Evolutionary conservation across 2,113 vertebrate species (phyloP), one percentile per base, ranked within the genome.

Genomic region (Notechis scutatus): DNA sequence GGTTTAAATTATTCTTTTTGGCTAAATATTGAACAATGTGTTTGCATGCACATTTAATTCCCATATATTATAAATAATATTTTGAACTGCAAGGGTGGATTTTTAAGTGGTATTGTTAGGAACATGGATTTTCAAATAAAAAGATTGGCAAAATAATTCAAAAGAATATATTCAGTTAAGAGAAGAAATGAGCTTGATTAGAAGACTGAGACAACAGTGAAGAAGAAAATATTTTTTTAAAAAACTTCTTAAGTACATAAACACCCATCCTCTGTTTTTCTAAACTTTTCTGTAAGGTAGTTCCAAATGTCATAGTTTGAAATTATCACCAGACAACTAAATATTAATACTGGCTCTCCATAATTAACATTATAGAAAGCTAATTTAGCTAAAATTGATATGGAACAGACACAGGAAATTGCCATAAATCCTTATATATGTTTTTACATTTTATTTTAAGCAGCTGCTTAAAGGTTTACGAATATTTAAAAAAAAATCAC

Each of bases 381-480:
- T 0, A n/a, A 92, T 69, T 89, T 23, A 85, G 74, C 11, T 2
- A 2, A 91, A 45, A 55, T 42, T 94, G 34, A 94, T 54, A 24
- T 94, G 85, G 93, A 95, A 92, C 47, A 91, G 4, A 85, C 55
- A 34, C 87, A 11, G 59, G 90, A 95, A 96, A 93, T 64, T 87
- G 92, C 39, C 29, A 90, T 0, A 89, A 92, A 95, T 93, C 91
- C 92, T 89, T 93, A 93, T 15, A 81, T 26, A 90, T 47, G 69
- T 15, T 90, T 12, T 57, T 89, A 90, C 42, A 15, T 90, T 88
- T 92, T 91, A 95, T 90, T 91, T 94, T 94, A 95, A 96, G 96
- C 91, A 96, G 95, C 59, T 96, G 97, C 98, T 98, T 98, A 96
- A 98, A 98, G 98, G 97, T 97, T 98, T 98, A 98, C 97, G 94